Evolutionary conservation across 2,113 vertebrate genomes (phyloP).

Genomic region (Callionymus lyra): DNA sequence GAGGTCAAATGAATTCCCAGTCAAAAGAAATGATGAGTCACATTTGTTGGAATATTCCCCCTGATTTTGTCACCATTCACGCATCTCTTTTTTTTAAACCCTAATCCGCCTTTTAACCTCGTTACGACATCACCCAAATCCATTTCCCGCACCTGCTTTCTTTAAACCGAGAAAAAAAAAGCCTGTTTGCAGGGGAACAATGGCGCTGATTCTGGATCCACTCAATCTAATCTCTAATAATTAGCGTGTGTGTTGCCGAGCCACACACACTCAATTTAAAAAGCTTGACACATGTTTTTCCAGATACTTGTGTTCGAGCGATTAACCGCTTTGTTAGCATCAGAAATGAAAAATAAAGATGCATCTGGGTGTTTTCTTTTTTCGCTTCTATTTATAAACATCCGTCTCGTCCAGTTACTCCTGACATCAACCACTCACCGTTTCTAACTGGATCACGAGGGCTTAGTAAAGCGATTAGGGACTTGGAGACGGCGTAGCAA

Average conservation of each 20-base stretch:
- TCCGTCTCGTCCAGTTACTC: conserved; percentile 79
- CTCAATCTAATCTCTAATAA: conserved; percentile 48
- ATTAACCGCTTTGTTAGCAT: too few species aligned
- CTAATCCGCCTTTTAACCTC: conserved; percentile 3
- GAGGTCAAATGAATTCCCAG: too few species aligned
- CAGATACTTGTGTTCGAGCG: too few species aligned
- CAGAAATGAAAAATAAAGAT: conserved; percentile 1
- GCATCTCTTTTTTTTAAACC: neutral
- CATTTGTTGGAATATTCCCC: too few species aligned
- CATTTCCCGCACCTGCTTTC: conserved; percentile 43
- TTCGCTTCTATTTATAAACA: conserved; percentile 13
- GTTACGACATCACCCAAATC: conserved; percentile 20
- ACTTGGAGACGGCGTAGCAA: conserved; percentile 60
- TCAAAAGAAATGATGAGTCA: too few species aligned
- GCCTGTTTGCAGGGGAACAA: conserved; percentile 38
- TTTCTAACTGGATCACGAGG: conserved; percentile 87
- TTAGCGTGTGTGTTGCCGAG: conserved; percentile 43
- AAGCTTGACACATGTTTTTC: too few species aligned
- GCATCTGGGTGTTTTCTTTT: conserved; percentile 3
- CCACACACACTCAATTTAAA: conserved; percentile 2
- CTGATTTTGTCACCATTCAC: too few species aligned
- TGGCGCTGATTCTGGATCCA: conserved; percentile 43
- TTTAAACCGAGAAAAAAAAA: conserved; percentile 7
- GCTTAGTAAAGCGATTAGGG: conserved; percentile 88
- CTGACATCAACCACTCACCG: conserved; percentile 80